Percentiles rank a stretch among this genome's conserved stretches.
Evolutionary conservation across 2,888 invertebrate species (phyloP).

Genomic region (Strigamia crassipes): DNA sequence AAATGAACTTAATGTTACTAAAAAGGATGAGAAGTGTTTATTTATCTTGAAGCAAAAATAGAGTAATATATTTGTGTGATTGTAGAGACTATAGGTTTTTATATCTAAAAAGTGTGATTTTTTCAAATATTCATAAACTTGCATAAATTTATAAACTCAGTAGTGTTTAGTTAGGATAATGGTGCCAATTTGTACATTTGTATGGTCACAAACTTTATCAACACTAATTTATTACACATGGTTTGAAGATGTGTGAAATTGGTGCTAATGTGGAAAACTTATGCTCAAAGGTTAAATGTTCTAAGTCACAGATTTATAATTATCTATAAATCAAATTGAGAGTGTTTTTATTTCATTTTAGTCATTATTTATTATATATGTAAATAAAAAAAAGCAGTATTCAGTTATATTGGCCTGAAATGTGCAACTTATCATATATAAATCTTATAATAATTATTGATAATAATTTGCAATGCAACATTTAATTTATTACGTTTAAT

Average conservation of each 20-base stretch:
- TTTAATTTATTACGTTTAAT: not conserved
- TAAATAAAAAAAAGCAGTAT: not conserved
- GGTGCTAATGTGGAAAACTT: constrained; percentile 1
- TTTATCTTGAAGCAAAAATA: not conserved
- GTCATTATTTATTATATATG: not conserved
- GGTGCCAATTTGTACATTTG: constrained; percentile 27
- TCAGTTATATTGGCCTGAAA: not conserved
- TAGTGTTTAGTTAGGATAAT: not conserved
- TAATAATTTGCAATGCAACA: not conserved
- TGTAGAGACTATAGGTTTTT: constrained; percentile 13
- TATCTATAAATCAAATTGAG: no score
- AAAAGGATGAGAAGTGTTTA: not conserved
- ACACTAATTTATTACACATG: not conserved
- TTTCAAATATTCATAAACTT: not conserved
- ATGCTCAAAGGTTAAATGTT: not conserved
- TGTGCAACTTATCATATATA: not conserved
- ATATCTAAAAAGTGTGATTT: not conserved
- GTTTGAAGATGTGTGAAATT: not conserved
- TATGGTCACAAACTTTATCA: constrained; percentile 3
- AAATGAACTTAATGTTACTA: no score
- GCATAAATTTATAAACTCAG: not conserved
- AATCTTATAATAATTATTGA: not conserved
- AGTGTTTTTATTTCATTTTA: not conserved
- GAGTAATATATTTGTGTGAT: not conserved
- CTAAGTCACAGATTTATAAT: not conserved